Base-by-base conservation (phyloP, 2,888 invertebrate species). In the Embidobia sp. region DNA sequence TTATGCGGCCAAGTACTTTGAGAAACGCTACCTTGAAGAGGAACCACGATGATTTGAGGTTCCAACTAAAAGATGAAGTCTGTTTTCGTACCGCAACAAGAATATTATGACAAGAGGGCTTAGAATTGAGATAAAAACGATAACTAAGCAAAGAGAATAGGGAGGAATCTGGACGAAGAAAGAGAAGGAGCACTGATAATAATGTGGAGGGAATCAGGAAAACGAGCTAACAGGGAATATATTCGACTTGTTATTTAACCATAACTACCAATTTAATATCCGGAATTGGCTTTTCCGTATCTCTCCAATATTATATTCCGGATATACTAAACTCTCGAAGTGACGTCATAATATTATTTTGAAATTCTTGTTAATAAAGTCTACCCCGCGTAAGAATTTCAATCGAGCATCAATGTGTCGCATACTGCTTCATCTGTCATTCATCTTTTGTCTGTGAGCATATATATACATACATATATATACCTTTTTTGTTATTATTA, bases 361-460 rank as follows among this genome's bases (percentile, higher is more conserved):
- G 55, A 82, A 85, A 86, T 87, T 87, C 84, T 85, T 85, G 84
- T 85, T 87, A 85, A 87, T 87, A 86, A 87, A 88, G 85, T 86
- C 85, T 87, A 84, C 85, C 33, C 35, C 76, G 82, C 85, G 87
- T 82, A 86, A 87, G 87, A 87, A 84, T 85, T 85, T 63, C 77
- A 86, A 86, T 83, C 83, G 81, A 77, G 64, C 80, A 82, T 84
- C 83, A 85, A 86, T 86, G 84, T 84, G 48, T 84, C 83, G 84
- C 86, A 85, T 86, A 86, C 83, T 77, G 79, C 82, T 16, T 59
- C 42, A 59, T 69, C 33, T 53, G 11, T 27, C 27, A n/a, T 29
- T 61, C 27, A 22, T 19, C n/a, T 48, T 80, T 79, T 80, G 78
- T 63, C 48, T 48, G 67, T 61, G 67, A 59, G 53, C 42, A 51